Base-by-base conservation (phyloP, 2,113 vertebrate species). In the Mystacornis crossleyi region DNA sequence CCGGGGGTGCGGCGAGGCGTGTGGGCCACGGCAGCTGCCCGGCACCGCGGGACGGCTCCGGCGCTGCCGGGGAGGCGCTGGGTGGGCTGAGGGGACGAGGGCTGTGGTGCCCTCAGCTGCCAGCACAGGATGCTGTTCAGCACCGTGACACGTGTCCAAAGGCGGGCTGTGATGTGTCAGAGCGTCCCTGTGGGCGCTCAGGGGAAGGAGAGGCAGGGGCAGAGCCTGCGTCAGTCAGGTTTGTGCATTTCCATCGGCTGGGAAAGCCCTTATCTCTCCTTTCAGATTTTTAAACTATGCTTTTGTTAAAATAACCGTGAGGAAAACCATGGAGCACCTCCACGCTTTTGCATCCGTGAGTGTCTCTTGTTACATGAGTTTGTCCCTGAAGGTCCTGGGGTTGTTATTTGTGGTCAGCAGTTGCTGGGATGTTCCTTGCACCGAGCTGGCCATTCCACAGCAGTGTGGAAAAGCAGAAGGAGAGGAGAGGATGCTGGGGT, bases 121-220 rank as follows among this genome's bases (percentile, higher is more conserved):
- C 64, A 3, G 6, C 24, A 10, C 4, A 4, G 45, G 28, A 5
- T 29, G 38, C 60, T 29, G 43, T 9, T 40, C 28, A 15, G 18
- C 1, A 3, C 31, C 6, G 2, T 16, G 48, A 4, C 28, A 5
- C 7, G 3, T 10, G 28, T 7, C 71, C 34, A 33, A 29, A n/a
- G 65, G 71, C 48, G 42, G 90, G 25, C 50, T 50, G 28, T 4
- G 47, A 5, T 4, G 50, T 26, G 38, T 14, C 2, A 3, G 28
- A 64, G 34, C 65, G 34, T 25, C 78, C 71, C 31, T 0, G 0
- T 7, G 40, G 29, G 33, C 0, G 3, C 38, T 38, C 1, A 0
- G 29, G 12, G 40, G 20, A 25, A 33, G 48, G 33, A 24, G 33
- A 48, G 38, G 58, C 36, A 10, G 5, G 21, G 48, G 29, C 38